Conservation (phyloP, 2,113 vertebrate species). For the Oophaga pumilio region DNA sequence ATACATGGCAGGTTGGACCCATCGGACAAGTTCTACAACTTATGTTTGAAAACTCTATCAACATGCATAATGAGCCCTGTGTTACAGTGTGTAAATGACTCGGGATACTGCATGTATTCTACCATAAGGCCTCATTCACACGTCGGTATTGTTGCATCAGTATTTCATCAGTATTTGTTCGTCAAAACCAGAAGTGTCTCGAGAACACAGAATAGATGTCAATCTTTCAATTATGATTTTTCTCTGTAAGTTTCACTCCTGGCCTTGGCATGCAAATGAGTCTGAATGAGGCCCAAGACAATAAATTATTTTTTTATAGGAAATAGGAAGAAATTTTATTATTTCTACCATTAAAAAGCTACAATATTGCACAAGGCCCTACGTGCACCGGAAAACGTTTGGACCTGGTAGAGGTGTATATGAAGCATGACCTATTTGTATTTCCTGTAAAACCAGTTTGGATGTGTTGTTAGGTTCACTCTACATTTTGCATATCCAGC, state of each 20-base stretch:
- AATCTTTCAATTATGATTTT: too few relatives aligned
- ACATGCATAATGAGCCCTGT: too few relatives aligned
- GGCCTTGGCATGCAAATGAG: too few relatives aligned
- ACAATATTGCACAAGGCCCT: background rate
- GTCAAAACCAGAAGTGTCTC: background rate
- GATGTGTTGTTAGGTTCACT: background rate
- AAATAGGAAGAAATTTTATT: too few relatives aligned
- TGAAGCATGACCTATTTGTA: background rate
- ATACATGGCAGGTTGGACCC: background rate
- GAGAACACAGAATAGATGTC: too few relatives aligned
- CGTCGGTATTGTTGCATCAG: too few relatives aligned
- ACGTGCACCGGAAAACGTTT: background rate
- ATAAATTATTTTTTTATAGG: too few relatives aligned
- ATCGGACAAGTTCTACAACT: background rate
- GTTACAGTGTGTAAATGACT: background rate
- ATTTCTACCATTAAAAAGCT: background rate
- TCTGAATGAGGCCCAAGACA: too few relatives aligned
- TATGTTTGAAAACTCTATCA: background rate
- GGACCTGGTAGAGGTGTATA: too few relatives aligned
- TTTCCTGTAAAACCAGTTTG: too few relatives aligned
- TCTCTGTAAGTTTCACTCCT: too few relatives aligned
- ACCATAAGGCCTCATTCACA: too few relatives aligned
- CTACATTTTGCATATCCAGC: background rate
- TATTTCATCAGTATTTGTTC: background rate
- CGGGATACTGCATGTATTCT: background rate